phyloP scores from a whole-genome alignment of 2,797 vertebrate species.

The Hybognathus amarus region DNA sequence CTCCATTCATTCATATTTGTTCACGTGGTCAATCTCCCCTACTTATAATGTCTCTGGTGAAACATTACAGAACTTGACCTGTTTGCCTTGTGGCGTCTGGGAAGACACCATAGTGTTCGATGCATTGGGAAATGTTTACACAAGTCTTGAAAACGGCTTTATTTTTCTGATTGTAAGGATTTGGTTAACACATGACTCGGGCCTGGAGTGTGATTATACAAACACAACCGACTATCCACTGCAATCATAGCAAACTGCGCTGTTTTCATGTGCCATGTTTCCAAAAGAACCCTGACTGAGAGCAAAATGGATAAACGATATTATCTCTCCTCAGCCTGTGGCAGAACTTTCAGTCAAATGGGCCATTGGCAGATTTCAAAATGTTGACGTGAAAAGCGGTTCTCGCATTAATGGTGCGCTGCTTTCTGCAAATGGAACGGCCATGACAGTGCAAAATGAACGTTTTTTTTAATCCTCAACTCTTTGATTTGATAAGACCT shows the following conservation, averaged over 20 bases:
- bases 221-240: neutral
- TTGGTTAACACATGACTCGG: neutral
- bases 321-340: slow-evolving; percentile 26
- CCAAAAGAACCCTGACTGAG: slow-evolving; percentile 2
- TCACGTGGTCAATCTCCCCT: neutral
- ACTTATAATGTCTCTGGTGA: neutral
- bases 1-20: neutral
- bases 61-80: neutral
- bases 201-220: neutral
- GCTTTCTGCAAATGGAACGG: neutral
- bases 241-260: slow-evolving; percentile 2
- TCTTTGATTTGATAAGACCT: slow-evolving; percentile 61
- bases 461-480: slow-evolving; percentile 12
- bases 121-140: neutral
- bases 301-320: neutral
- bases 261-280: neutral
- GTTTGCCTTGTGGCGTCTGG: neutral
- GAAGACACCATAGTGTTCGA: neutral
- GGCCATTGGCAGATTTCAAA: slow-evolving; percentile 42
- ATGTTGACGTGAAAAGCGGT: slow-evolving; percentile 7
- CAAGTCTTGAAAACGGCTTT: neutral
- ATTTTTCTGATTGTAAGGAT: neutral
- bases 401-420: neutral
- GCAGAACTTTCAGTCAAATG: slow-evolving; percentile 11
- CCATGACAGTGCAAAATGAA: neutral